These are phyloP conservation scores for Laterallus jamaicensis DNA, from an alignment of 2,113 vertebrate species.

Conservation along the genomic window DNA sequence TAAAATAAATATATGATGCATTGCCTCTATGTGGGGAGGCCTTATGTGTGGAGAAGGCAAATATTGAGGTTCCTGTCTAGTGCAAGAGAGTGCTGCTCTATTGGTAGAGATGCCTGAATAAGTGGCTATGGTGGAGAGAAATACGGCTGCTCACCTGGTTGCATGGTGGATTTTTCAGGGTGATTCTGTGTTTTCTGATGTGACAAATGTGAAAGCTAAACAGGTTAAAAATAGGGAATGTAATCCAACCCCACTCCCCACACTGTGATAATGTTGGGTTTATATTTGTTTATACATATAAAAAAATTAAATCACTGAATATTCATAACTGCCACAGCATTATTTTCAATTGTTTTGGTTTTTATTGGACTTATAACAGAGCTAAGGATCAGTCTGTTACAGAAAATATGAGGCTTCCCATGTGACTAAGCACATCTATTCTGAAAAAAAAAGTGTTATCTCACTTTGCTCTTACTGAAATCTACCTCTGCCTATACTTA, in stretches of 20 bases:
- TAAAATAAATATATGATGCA: neutral
- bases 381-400: neutral
- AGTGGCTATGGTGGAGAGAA: neutral
- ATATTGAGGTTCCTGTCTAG: neutral
- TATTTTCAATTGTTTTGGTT: neutral
- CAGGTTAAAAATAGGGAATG: neutral
- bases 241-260: neutral
- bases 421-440: neutral
- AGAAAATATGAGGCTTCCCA: neutral
- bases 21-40: neutral
- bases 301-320: neutral
- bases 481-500: neutral
- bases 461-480: neutral
- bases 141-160: neutral
- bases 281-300: neutral
- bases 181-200: neutral
- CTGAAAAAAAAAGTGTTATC: neutral
- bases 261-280: neutral
- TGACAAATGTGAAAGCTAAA: neutral
- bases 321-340: rapidly evolving
- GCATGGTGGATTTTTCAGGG: neutral
- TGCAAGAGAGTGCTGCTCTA: neutral
- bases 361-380: neutral
- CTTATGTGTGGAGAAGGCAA: neutral
- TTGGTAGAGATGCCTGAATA: neutral